A percentile compares a stretch with the other conserved stretches of the same genome.
Evolutionary conservation across 2,113 vertebrate genomes (phyloP).

Genomic region (Ophthalmolycus amberensis): DNA sequence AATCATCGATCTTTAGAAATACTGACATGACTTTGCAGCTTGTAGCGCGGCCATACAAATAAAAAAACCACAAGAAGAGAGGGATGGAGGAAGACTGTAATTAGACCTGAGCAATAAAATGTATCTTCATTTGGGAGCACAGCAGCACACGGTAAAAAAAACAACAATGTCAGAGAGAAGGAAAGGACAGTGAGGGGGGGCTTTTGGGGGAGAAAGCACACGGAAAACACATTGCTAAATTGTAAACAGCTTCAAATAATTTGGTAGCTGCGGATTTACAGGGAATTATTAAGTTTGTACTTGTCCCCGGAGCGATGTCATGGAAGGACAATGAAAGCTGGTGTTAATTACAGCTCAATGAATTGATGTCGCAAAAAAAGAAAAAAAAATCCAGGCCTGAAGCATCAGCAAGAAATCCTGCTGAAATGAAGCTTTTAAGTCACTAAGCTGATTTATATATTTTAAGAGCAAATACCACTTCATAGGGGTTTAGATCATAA

Average conservation of each 20-base stretch:
- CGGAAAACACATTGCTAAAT: conserved; percentile 9
- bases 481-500: conserved; percentile 37
- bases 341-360: conserved; percentile 68
- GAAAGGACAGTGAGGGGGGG: not conserved
- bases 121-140: not conserved
- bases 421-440: conserved; percentile 50
- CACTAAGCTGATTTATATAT: conserved; percentile 55
- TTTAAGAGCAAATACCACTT: conserved; percentile 42
- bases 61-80: not conserved
- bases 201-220: conserved; percentile 12
- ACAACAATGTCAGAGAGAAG: not conserved
- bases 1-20: not conserved
- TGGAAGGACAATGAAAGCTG: conserved; percentile 53
- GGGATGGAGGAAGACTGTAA: not conserved
- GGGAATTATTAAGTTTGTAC: conserved; percentile 53
- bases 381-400: conserved; percentile 21
- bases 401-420: conserved; percentile 51
- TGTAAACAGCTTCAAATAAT: conserved; percentile 46
- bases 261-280: conserved; percentile 48
- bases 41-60: conserved; percentile 1
- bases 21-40: conserved; percentile 4
- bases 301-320: conserved; percentile 62
- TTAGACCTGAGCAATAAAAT: conserved; percentile 34
- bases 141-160: conserved; percentile 1
- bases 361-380: conserved; percentile 37